Evolutionary conservation across 1,140 invertebrate species (phyloP).

Genomic region (Zaprionus vittiger): DNA sequence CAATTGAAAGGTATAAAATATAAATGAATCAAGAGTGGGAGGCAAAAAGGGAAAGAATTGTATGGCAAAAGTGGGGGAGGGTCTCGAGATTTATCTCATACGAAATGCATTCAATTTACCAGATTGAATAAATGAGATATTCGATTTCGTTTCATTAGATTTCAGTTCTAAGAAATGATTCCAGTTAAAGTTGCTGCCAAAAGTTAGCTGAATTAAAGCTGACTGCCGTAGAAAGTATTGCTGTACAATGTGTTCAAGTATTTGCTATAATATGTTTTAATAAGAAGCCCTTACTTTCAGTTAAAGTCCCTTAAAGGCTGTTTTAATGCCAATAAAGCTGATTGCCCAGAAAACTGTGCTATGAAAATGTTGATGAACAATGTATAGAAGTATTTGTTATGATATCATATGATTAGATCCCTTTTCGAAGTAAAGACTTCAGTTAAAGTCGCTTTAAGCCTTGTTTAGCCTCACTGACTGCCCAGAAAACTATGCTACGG

Average conservation of each 20-base stretch:
- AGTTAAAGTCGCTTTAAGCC: neutral
- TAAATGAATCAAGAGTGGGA: conserved; percentile 27
- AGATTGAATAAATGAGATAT: conserved; percentile 8
- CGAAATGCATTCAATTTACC: conserved; percentile 3
- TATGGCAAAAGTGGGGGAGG: neutral
- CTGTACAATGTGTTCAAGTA: neutral
- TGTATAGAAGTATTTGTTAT: no score
- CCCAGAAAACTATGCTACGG: neutral
- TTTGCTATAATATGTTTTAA: neutral
- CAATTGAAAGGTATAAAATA: conserved; percentile 44
- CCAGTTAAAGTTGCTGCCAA: neutral
- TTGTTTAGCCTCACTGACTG: neutral
- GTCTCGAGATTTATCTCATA: neutral
- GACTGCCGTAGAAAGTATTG: neutral
- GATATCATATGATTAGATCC: neutral
- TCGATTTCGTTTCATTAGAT: neutral
- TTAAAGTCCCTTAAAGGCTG: neutral
- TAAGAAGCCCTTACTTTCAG: neutral
- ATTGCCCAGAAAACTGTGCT: no score
- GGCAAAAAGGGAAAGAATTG: neutral
- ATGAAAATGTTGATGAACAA: no score
- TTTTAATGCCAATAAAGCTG: no score
- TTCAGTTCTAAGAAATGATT: neutral
- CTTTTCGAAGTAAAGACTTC: neutral
- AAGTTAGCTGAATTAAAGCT: neutral